Base-by-base conservation (phyloP, 2,113 vertebrate species). In the Morone saxatilis region DNA sequence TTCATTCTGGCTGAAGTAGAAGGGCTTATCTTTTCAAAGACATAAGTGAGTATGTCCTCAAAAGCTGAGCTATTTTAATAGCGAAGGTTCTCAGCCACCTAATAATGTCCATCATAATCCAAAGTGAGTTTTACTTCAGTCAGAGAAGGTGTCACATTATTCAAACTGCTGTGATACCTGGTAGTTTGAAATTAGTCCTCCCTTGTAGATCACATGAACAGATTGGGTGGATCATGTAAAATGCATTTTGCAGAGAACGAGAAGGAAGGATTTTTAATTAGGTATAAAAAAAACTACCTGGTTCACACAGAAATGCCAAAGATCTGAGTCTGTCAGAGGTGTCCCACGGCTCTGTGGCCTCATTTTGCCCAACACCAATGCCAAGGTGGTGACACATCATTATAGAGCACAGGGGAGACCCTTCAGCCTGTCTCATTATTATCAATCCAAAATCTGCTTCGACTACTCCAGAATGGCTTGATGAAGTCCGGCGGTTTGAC, bases 321-420 rank as follows among this genome's bases (percentile, higher is more conserved):
- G 61, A 56, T 25, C 11, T 5, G 68, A 7, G 60, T 22, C 50
- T 59, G 61, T 66, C 8, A 12, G 51, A 68, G 71, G 61, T n/a
- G 59, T 83, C 68, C 56, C 36, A 53, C 43, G n/a, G 79, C 63
- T 89, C 65, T 6, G 45, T 54, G 56, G 79, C 66, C 77, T 78
- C 76, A 71, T 77, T 68, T 84, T 51, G 57, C n/a, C 71, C 25
- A 25, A 73, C 83, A 75, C 66, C 54, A 16, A 41, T 53, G 63
- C 50, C 50, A 53, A 70, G 4, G 40, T 11, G 69, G 69, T 78
- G 82, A 89, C 89, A 88, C 77, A 73, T 93, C 84, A 88, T 94
- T 92, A 94, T 47, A 79, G 36, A 45, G 86, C 90, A 69, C 91
- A 92, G 85, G 81, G 80, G 90, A 92, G 89, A 73, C 85, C 91